Conservation (phyloP, 2,113 vertebrate species). For the Sorex fumeus region DNA sequence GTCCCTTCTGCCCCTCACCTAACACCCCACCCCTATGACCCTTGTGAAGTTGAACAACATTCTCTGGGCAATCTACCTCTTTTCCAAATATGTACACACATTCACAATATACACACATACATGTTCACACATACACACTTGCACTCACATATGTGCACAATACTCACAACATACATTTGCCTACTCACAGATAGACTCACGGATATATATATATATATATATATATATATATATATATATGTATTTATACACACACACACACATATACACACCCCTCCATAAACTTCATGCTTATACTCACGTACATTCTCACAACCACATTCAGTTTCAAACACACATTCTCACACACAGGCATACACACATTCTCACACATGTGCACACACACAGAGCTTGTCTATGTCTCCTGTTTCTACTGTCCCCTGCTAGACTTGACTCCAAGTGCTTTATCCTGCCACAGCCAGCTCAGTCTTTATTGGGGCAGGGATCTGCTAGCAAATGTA, state of each 20-base stretch:
- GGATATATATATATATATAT: not conserved
- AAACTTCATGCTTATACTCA: not conserved
- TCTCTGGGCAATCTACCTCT: too few relatives aligned
- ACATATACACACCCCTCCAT: not conserved
- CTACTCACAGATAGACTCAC: not conserved
- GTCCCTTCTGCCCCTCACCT: too few relatives aligned
- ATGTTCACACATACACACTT: not conserved
- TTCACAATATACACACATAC: not conserved
- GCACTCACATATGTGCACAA: not conserved
- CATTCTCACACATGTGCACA: not conserved
- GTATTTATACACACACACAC: not conserved
- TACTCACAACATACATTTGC: too few relatives aligned
- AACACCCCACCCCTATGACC: not conserved
- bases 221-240: too few relatives aligned
- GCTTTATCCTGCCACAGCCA: not conserved
- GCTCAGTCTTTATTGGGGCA: not conserved
- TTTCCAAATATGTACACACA: too few relatives aligned
- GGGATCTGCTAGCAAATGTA: not conserved
- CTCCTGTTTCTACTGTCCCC: not conserved
- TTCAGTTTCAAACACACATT: not conserved
- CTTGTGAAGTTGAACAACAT: not conserved
- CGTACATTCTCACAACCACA: not conserved
- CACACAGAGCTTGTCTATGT: not conserved
- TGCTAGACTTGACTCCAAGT: not conserved
- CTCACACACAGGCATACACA: not conserved